These are phyloP conservation scores for Epistrophe eligans DNA, from an alignment of 2,888 invertebrate species.

Conservation along the genomic window DNA sequence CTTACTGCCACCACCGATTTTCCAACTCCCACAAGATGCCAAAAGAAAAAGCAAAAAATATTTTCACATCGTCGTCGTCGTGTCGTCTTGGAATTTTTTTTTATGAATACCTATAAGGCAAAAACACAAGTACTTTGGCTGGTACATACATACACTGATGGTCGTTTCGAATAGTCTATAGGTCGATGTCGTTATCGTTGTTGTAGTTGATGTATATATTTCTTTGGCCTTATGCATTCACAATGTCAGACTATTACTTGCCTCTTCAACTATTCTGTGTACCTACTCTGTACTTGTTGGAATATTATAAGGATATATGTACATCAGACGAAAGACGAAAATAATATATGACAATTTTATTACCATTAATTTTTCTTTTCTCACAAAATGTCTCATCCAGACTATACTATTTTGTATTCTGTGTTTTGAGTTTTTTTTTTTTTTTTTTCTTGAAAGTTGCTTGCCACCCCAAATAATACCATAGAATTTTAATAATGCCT, in stretches of 20 bases:
- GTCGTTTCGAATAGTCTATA: constrained; percentile 1
- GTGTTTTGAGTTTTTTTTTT: not conserved
- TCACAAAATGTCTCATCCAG: constrained; percentile 58
- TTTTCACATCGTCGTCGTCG: constrained; percentile 31
- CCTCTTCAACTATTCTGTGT: constrained; percentile 56
- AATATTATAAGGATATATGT: not conserved
- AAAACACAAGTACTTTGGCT: constrained; percentile 28
- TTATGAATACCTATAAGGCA: constrained; percentile 28
- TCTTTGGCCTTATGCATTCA: constrained; percentile 52
- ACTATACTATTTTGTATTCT: constrained; percentile 1
- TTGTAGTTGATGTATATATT: not conserved
- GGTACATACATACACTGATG: constrained; percentile 11
- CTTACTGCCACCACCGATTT: not conserved
- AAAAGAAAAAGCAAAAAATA: constrained; percentile 12
- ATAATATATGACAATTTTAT: constrained; percentile 52
- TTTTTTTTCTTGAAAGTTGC: not conserved
- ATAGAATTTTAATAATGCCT: not conserved
- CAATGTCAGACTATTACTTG: constrained; percentile 72
- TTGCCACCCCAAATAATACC: not conserved
- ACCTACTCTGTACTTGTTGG: constrained; percentile 8
- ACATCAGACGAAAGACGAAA: constrained; percentile 26
- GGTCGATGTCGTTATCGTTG: constrained; percentile 21
- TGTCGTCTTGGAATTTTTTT: constrained; percentile 42
- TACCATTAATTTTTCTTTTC: constrained; percentile 59
- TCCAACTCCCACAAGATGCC: constrained; percentile 30